Conservation (phyloP, 2,797 vertebrate species). For the Phoeniculus purpureus region DNA sequence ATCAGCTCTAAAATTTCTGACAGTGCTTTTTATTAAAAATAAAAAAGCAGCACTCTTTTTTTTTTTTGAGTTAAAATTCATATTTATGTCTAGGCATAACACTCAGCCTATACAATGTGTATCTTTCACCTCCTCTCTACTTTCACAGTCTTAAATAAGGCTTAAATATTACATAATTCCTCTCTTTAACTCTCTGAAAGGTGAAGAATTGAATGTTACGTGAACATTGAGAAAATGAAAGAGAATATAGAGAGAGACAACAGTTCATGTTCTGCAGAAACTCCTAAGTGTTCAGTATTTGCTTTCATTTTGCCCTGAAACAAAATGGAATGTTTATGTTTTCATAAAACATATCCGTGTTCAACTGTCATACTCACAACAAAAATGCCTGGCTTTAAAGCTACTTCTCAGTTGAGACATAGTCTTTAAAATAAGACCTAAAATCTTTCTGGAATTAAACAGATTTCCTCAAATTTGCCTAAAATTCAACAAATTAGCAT, state of each 20-base stretch:
- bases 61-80: conserved; percentile 5
- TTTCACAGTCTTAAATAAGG: conserved; percentile 46
- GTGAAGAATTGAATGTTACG: not conserved
- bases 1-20: not conserved
- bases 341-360: not conserved
- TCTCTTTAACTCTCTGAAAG: not conserved
- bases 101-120: conserved; percentile 26
- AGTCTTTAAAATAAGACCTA: not conserved
- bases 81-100: conserved; percentile 22
- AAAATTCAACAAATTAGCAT: not conserved
- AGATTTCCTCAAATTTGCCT: not conserved
- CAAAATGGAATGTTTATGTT: not conserved
- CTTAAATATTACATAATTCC: conserved; percentile 45
- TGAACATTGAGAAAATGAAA: not conserved
- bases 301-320: conserved; percentile 20
- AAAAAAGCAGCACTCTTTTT: not conserved
- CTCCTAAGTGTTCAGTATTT: not conserved
- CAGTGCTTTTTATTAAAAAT: conserved; percentile 11
- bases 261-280: not conserved
- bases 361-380: not conserved
- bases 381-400: not conserved
- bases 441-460: not conserved
- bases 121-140: conserved; percentile 35
- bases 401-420: not conserved
- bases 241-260: not conserved